A percentile compares a stretch with the other conserved stretches of the same genome.
Conservation (phyloP, 2,113 vertebrate genomes). For the Noctilio leporinus region DNA sequence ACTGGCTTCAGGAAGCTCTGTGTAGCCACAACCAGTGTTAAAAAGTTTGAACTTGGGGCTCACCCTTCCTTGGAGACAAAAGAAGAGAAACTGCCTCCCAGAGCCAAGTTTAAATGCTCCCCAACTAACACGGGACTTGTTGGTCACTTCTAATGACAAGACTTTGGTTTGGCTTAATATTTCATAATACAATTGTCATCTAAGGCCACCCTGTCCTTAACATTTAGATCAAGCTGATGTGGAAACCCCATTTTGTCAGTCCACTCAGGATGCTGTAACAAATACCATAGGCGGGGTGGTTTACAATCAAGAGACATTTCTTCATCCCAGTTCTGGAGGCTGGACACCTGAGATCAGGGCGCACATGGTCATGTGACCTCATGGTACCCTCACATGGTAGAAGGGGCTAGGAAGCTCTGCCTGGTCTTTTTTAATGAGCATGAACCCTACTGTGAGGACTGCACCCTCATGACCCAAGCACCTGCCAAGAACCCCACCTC, state of each 20-base stretch:
- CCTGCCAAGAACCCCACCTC: neutral
- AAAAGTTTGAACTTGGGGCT: neutral
- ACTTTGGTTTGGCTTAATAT: neutral
- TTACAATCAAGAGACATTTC: neutral
- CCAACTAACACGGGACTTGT: fast-evolving
- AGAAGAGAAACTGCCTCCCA: neutral
- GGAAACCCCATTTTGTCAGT: neutral
- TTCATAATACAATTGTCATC: neutral
- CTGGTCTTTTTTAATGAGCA: neutral
- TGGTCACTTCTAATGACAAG: neutral
- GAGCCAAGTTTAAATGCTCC: neutral
- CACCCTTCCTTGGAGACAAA: neutral
- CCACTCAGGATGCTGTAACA: neutral
- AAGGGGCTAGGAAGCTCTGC: neutral
- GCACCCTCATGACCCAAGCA: neutral
- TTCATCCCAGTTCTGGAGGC: neutral
- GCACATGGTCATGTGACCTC: no score
- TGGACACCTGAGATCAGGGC: neutral
- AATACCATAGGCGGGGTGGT: neutral
- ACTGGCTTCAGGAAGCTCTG: neutral
- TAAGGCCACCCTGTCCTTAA: neutral
- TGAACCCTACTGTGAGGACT: neutral
- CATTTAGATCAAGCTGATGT: neutral
- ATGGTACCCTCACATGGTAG: no score
- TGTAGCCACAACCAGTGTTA: neutral